A percentile compares a stretch with the other conserved stretches of the same genome.
phyloP scores from a whole-genome alignment of 2,888 invertebrate species.

The Nowickia ferox region DNA sequence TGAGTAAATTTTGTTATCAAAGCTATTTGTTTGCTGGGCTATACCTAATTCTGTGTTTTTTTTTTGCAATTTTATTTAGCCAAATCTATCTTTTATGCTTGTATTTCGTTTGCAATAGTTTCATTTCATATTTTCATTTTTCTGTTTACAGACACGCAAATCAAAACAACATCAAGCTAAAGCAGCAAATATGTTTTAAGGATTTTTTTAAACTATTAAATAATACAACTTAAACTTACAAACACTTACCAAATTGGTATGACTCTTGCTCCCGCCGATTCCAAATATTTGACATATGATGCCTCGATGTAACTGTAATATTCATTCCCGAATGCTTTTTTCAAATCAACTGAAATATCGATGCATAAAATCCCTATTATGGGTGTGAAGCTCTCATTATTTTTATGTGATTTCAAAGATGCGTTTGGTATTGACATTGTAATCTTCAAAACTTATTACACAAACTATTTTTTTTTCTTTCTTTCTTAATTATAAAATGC shows the following conservation, averaged over 20 bases:
- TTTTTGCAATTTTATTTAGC: background rate
- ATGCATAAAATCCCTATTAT: conserved; percentile 89
- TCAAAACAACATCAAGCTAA: background rate
- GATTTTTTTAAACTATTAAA: background rate
- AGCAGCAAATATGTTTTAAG: too few species aligned
- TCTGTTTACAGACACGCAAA: conserved; percentile 19
- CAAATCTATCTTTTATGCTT: background rate
- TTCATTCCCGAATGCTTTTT: conserved; percentile 83
- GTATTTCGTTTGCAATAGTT: background rate
- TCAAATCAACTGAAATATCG: conserved; percentile 86
- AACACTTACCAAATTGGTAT: conserved; percentile 89
- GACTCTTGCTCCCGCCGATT: conserved; percentile 91
- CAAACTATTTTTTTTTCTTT: conserved; percentile 5
- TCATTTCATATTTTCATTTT: background rate
- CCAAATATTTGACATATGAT: conserved; percentile 93
- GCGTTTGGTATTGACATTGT: conserved; percentile 38
- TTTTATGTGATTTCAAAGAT: background rate
- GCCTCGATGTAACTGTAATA: conserved; percentile 90
- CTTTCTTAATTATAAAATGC: conserved; percentile 7
- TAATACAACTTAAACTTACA: background rate
- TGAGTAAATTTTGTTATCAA: background rate
- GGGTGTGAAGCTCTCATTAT: conserved; percentile 79
- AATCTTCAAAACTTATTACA: background rate
- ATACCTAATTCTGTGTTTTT: background rate
- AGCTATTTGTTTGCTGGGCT: background rate